phyloP scores from a whole-genome alignment of 2,113 vertebrate genomes.

The Phaethornis superciliosus region DNA sequence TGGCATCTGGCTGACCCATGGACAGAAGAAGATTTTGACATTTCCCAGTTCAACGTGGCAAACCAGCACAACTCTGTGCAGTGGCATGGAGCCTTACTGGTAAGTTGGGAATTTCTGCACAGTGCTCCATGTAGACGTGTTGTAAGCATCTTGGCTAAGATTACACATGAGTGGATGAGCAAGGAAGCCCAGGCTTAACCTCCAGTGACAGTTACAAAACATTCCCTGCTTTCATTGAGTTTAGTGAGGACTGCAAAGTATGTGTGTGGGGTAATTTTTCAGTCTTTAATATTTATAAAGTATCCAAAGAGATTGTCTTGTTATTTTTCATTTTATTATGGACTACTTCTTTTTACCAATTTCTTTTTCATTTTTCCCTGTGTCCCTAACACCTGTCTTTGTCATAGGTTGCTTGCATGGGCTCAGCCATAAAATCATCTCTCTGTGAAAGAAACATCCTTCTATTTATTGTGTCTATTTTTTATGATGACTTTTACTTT shows the following conservation, averaged over 20 bases:
- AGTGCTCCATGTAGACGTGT: too few species aligned
- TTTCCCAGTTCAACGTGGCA: background rate
- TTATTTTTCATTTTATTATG: slow-evolving; percentile 23
- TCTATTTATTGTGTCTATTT: slow-evolving; percentile 16
- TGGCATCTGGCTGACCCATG: background rate
- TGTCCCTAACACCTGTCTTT: background rate
- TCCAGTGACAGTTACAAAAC: too few species aligned
- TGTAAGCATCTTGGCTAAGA: too few species aligned
- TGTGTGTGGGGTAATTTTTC: too few species aligned
- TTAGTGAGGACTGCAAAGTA: too few species aligned
- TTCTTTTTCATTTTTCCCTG: background rate
- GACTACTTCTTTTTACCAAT: background rate
- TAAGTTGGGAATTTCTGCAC: too few species aligned
- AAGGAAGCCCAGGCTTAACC: too few species aligned
- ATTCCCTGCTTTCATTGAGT: too few species aligned
- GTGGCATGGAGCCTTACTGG: too few species aligned
- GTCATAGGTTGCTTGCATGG: background rate
- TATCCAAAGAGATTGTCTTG: background rate
- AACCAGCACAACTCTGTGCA: too few species aligned
- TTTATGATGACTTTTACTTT: slow-evolving; percentile 8
- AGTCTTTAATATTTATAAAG: background rate
- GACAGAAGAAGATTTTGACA: background rate
- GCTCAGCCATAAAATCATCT: background rate
- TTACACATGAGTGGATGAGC: too few species aligned
- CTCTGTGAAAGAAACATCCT: background rate